Conservation (phyloP, 2,797 vertebrate genomes). For the Sebastolobus alascanus region DNA sequence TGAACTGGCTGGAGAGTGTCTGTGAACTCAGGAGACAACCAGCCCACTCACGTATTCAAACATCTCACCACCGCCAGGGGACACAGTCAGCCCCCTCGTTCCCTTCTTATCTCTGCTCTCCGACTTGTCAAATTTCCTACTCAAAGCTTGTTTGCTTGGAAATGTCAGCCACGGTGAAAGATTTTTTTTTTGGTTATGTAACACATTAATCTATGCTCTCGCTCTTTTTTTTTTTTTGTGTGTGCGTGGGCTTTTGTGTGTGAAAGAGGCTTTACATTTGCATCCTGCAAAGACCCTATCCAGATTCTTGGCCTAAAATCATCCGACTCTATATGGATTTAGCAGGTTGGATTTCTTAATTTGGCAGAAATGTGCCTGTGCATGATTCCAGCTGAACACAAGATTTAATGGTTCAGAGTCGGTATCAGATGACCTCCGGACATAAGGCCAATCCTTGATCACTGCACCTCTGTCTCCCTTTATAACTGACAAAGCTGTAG, state of each 20-base stretch:
- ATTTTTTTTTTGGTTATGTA: conserved; percentile 65
- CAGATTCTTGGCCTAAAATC: conserved; percentile 57
- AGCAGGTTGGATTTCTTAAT: conserved; percentile 54
- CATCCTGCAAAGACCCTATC: conserved; percentile 64
- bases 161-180: conserved; percentile 71
- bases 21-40: conserved; percentile 46
- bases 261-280: conserved; percentile 72
- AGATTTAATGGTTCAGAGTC: conserved; percentile 29
- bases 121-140: conserved; percentile 66
- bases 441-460: conserved; percentile 37
- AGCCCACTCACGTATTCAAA: conserved; percentile 57
- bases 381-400: conserved; percentile 12
- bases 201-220: conserved; percentile 70
- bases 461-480: conserved; percentile 12
- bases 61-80: conserved; percentile 69
- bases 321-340: conserved; percentile 48
- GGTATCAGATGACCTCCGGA: conserved; percentile 37
- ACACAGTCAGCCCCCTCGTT: conserved; percentile 50
- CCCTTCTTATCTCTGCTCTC: conserved; percentile 65
- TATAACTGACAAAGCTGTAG: conserved; percentile 12
- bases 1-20: conserved; percentile 23
- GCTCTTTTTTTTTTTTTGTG: conserved; percentile 20
- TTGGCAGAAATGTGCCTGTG: conserved; percentile 37
- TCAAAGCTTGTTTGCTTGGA: conserved; percentile 73
- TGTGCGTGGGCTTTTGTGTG: conserved; percentile 66